Percentiles rank a stretch among this genome's conserved stretches.
These are phyloP conservation scores for Elymnias hypermnestra DNA, from an alignment of 1,140 invertebrate genomes.

Conservation along the genomic window DNA sequence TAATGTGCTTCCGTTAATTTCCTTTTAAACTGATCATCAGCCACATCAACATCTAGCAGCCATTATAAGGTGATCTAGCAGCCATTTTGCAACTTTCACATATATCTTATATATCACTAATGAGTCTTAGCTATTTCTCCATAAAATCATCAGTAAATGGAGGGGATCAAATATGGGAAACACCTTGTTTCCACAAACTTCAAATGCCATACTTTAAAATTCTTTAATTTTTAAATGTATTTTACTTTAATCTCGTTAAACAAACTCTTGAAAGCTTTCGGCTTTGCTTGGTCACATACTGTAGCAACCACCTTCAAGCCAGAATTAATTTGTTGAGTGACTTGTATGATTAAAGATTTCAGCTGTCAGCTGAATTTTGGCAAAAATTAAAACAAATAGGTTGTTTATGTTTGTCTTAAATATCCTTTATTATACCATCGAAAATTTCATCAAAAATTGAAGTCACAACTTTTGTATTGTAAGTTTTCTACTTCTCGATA, in stretches of 20 bases:
- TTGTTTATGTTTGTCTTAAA: slow-evolving; percentile 25
- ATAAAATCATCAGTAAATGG: slow-evolving; percentile 29
- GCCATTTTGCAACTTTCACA: no score
- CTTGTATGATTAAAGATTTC: slow-evolving; percentile 13
- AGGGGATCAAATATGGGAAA: slow-evolving; percentile 29
- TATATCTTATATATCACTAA: no score
- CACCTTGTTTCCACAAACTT: slow-evolving; percentile 18
- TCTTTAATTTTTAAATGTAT: slow-evolving; percentile 13
- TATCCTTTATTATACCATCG: slow-evolving; percentile 28
- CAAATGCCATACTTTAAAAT: slow-evolving; percentile 11
- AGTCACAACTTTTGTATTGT: slow-evolving; percentile 21
- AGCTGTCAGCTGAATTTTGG: slow-evolving; percentile 18
- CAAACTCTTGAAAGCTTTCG: slow-evolving; percentile 23
- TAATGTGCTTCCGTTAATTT: slow-evolving; percentile 30
- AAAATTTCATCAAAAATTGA: slow-evolving; percentile 28
- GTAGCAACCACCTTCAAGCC: slow-evolving; percentile 22
- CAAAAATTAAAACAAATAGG: slow-evolving; percentile 23
- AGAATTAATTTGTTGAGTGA: slow-evolving; percentile 10
- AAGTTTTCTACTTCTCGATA: no score
- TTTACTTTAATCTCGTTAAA: slow-evolving; percentile 17
- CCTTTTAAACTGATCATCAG: slow-evolving; percentile 21
- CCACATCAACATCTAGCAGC: slow-evolving; percentile 15
- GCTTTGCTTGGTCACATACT: slow-evolving; percentile 22
- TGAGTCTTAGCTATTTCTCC: slow-evolving; percentile 21
- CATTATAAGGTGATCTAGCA: slow-evolving; percentile 23